Percentiles rank a stretch among this genome's conserved stretches.
Evolutionary conservation across 1,140 invertebrate species (phyloP).

Genomic region (Orius laevigatus): DNA sequence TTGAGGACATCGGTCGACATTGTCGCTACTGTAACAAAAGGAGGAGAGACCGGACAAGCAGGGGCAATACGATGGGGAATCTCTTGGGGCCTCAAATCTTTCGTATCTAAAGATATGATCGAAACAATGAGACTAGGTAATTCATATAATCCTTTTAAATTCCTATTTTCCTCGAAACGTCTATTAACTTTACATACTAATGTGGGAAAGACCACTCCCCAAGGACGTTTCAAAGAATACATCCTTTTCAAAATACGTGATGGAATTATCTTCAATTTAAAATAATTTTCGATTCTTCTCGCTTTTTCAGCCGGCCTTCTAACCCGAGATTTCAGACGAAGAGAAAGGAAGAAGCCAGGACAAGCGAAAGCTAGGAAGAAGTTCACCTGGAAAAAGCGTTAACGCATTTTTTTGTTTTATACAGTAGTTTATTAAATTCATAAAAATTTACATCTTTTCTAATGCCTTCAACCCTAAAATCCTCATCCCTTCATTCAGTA

Average conservation of each 20-base stretch:
- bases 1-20: slow-evolving; percentile 68
- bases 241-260: too few relatives aligned
- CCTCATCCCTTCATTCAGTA: slow-evolving; percentile 1
- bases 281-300: too few relatives aligned
- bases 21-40: slow-evolving; percentile 50
- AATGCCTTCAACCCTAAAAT: slow-evolving; percentile 9
- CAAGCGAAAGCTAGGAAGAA: slow-evolving; percentile 80
- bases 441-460: slow-evolving; percentile 5
- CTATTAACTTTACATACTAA: not conserved
- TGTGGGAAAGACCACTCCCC: too few relatives aligned
- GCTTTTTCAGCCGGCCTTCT: slow-evolving; percentile 61
- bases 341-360: slow-evolving; percentile 88
- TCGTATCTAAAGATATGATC: slow-evolving; percentile 55
- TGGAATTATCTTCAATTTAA: too few relatives aligned
- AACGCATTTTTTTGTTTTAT: slow-evolving; percentile 21
- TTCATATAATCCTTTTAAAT: too few relatives aligned
- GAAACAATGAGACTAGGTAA: slow-evolving; percentile 77
- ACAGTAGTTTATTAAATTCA: not conserved
- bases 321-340: slow-evolving; percentile 56
- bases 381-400: slow-evolving; percentile 85
- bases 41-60: slow-evolving; percentile 56
- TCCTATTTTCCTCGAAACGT: not conserved
- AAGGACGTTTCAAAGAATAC: too few relatives aligned
- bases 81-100: slow-evolving; percentile 57
- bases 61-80: slow-evolving; percentile 77